These are phyloP conservation scores for Ridgeia piscesae DNA, from an alignment of 1,140 invertebrate species.

Conservation along the genomic window DNA sequence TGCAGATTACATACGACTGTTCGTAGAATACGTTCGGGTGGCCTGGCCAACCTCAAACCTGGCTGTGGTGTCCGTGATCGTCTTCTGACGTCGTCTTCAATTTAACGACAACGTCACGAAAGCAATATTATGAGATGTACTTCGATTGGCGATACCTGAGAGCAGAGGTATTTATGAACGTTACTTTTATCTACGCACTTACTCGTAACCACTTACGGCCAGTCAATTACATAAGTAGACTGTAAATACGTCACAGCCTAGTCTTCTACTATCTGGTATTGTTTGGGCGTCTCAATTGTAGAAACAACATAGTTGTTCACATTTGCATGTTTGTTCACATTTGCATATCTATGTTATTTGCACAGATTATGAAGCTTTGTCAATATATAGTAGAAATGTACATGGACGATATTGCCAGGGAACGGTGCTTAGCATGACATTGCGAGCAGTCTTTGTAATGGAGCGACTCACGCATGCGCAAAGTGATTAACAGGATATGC, in stretches of 20 bases:
- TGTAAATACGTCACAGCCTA: not conserved
- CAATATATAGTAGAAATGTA: too few relatives aligned
- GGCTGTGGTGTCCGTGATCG: not conserved
- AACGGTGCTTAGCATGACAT: too few relatives aligned
- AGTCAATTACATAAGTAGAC: not conserved
- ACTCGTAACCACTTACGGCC: not conserved
- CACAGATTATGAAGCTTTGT: too few relatives aligned
- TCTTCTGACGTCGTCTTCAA: not conserved
- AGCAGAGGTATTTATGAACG: not conserved
- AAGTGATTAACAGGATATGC: not conserved
- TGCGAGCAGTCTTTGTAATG: not conserved
- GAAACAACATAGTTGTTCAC: too few relatives aligned
- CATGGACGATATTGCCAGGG: too few relatives aligned
- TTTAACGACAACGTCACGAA: not conserved
- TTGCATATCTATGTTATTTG: too few relatives aligned
- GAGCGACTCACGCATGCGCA: not conserved
- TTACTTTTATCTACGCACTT: not conserved
- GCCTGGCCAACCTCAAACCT: not conserved
- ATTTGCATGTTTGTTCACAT: too few relatives aligned
- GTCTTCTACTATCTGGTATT: not conserved
- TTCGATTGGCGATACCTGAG: not conserved
- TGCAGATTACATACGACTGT: too few relatives aligned
- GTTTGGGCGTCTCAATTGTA: too few relatives aligned
- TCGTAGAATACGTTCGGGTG: not conserved
- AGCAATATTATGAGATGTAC: too few relatives aligned